Percentiles rank a stretch among this genome's conserved stretches.
Evolutionary conservation across 1,140 invertebrate genomes (phyloP).

Genomic region (Drosophila fuyamai): DNA sequence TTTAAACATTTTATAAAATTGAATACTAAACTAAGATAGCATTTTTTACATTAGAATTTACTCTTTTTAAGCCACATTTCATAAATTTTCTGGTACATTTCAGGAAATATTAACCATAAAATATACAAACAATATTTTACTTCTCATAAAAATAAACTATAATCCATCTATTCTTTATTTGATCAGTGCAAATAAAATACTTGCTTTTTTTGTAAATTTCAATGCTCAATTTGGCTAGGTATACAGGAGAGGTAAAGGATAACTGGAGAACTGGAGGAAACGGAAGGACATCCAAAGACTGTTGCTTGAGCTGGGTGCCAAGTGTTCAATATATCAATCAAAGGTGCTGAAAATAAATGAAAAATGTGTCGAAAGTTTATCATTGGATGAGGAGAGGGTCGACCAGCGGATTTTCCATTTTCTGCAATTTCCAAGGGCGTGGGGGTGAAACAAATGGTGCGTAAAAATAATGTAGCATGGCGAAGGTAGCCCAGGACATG

Average conservation of each 20-base stretch:
- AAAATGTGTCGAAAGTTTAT: slow-evolving; percentile 83
- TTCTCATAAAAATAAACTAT: too few species aligned
- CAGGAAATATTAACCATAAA: too few species aligned
- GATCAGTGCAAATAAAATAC: background rate
- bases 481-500: slow-evolving; percentile 63
- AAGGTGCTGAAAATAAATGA: slow-evolving; percentile 83
- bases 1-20: background rate
- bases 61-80: too few species aligned
- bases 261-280: slow-evolving; percentile 20
- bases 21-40: too few species aligned
- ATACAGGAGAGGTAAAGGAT: slow-evolving; percentile 14
- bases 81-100: too few species aligned
- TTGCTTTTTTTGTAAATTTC: background rate
- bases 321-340: slow-evolving; percentile 83
- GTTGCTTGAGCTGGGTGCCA: slow-evolving; percentile 77
- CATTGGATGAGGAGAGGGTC: slow-evolving; percentile 48
- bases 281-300: slow-evolving; percentile 52
- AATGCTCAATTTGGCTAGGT: background rate
- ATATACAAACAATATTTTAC: too few species aligned
- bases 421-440: slow-evolving; percentile 41
- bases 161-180: too few species aligned
- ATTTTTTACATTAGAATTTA: too few species aligned
- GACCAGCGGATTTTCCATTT: slow-evolving; percentile 61
- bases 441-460: slow-evolving; percentile 67
- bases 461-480: slow-evolving; percentile 73